These are phyloP conservation scores for Blennius ocellaris DNA, from an alignment of 2,113 vertebrate genomes.

Conservation along the genomic window DNA sequence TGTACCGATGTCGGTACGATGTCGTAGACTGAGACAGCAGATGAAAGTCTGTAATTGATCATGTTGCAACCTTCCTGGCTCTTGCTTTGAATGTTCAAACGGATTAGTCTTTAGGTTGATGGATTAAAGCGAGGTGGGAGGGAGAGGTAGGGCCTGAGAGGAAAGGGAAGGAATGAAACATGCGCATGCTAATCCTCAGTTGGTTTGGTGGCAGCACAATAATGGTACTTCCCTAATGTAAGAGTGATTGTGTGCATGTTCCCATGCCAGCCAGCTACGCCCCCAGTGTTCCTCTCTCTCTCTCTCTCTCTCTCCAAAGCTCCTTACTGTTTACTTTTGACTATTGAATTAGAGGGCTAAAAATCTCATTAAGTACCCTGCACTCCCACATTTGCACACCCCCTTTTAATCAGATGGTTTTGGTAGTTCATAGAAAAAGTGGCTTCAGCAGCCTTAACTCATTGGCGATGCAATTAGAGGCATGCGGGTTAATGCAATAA, in stretches of 20 bases:
- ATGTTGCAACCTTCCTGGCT: slow-evolving; percentile 57
- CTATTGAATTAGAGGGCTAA: slow-evolving; percentile 80
- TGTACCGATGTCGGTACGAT: slow-evolving; percentile 67
- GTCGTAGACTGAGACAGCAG: slow-evolving; percentile 53
- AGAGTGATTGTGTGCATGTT: slow-evolving; percentile 67
- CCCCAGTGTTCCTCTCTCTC: slow-evolving; percentile 48
- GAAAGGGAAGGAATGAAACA: slow-evolving; percentile 63
- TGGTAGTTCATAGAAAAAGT: slow-evolving; percentile 72
- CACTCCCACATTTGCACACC: slow-evolving; percentile 57
- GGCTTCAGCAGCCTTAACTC: slow-evolving; percentile 69
- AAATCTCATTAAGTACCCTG: slow-evolving; percentile 78
- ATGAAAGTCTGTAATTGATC: slow-evolving; percentile 78
- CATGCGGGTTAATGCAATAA: slow-evolving; percentile 80
- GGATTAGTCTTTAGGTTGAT: slow-evolving; percentile 75
- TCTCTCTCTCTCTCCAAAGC: slow-evolving; percentile 28
- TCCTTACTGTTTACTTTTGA: slow-evolving; percentile 74
- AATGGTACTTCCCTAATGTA: slow-evolving; percentile 64
- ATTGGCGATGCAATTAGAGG: slow-evolving; percentile 79
- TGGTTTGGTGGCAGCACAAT: slow-evolving; percentile 56
- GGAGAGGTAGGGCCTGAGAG: slow-evolving; percentile 45
- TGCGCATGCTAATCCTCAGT: slow-evolving; percentile 54
- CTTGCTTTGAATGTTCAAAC: slow-evolving; percentile 78
- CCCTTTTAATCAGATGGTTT: slow-evolving; percentile 77
- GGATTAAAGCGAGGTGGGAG: slow-evolving; percentile 76
- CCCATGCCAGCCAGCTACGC: slow-evolving; percentile 43